Conservation (phyloP, 2,888 invertebrate genomes). For the Lysandra bellargus region DNA sequence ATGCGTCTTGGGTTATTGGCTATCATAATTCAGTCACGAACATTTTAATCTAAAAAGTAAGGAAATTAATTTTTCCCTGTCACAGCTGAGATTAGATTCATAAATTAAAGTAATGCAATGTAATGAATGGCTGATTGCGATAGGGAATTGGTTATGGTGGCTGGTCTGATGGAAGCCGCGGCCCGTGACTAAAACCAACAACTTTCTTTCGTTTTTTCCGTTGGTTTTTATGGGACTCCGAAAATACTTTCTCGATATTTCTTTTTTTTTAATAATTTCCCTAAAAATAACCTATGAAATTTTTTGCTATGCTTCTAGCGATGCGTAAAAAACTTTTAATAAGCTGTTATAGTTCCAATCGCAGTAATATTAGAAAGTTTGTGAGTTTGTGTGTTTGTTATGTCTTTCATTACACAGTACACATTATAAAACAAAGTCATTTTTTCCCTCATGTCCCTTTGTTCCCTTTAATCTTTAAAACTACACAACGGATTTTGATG, state of each 20-base stretch:
- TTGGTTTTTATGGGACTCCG: neutral
- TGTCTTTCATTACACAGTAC: no score
- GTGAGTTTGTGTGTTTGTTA: no score
- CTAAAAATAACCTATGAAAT: neutral
- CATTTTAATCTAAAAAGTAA: neutral
- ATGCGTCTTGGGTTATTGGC: neutral
- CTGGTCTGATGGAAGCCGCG: neutral
- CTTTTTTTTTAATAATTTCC: neutral
- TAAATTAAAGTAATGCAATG: neutral
- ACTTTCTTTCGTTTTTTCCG: conserved; percentile 12
- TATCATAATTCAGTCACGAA: neutral
- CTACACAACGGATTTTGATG: no score
- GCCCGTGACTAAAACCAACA: conserved; percentile 18
- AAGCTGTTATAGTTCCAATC: no score
- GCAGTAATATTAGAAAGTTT: no score
- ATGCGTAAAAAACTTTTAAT: neutral
- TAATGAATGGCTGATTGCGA: conserved; percentile 15
- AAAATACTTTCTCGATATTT: neutral
- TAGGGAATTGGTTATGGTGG: conserved; percentile 16
- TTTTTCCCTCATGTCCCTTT: no score
- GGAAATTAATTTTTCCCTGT: neutral
- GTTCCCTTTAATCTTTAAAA: no score
- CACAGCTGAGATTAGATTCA: neutral
- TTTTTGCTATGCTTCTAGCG: neutral
- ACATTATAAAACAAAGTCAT: no score